phyloP scores from a whole-genome alignment of 2,797 vertebrate species.

The Jordanella pulchra region DNA sequence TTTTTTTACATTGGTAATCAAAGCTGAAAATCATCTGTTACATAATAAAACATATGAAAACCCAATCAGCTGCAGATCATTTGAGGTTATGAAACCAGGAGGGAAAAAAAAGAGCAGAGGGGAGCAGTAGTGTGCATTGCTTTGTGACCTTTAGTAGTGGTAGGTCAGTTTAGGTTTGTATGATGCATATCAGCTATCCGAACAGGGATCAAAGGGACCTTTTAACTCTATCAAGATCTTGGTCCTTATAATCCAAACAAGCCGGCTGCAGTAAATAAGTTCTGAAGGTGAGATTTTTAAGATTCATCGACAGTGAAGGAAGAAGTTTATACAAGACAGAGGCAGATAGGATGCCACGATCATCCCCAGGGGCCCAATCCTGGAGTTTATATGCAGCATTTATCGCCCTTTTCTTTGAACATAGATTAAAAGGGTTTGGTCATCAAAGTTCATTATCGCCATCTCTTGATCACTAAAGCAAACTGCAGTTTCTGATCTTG shows the following conservation, averaged over 20 bases:
- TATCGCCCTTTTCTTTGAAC: constrained; percentile 61
- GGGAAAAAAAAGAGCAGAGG: not conserved
- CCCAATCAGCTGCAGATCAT: not conserved
- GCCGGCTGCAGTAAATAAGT: constrained; percentile 14
- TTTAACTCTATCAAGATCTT: constrained; percentile 36
- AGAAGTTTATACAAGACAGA: constrained; percentile 50
- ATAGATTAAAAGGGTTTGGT: constrained; percentile 53
- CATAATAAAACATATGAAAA: constrained; percentile 6
- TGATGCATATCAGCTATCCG: constrained; percentile 35
- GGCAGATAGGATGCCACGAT: constrained; percentile 37
- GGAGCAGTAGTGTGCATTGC: not conserved
- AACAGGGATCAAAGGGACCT: constrained; percentile 29
- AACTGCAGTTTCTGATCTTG: constrained; percentile 15
- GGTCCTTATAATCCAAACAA: constrained; percentile 35
- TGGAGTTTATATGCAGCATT: constrained; percentile 48
- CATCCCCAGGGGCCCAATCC: constrained; percentile 42
- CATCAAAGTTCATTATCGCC: constrained; percentile 34
- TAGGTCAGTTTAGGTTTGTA: constrained; percentile 22
- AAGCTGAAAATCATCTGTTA: constrained; percentile 15
- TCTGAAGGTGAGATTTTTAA: constrained; percentile 20
- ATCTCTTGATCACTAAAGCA: constrained; percentile 15
- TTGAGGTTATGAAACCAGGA: not conserved
- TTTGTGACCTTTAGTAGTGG: constrained; percentile 7
- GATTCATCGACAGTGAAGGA: constrained; percentile 33
- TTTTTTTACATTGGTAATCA: too few relatives aligned